Base-by-base conservation (phyloP, 2,888 invertebrate species). In the Dioctria linearis region DNA sequence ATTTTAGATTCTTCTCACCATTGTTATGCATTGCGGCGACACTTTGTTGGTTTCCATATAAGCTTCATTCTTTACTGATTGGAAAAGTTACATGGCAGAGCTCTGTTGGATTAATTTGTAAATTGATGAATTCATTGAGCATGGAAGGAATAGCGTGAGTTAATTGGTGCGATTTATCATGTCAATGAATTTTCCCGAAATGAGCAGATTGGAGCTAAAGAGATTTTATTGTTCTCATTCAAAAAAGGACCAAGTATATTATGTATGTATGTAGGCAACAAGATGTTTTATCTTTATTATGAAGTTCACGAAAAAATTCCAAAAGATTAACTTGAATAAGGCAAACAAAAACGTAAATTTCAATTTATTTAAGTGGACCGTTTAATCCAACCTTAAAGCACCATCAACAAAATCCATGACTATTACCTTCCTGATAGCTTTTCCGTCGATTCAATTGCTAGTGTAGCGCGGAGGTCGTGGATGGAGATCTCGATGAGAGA, bases 371-470 rank as follows among this genome's bases (percentile, higher is more conserved):
- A 69, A 69, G 51, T 49, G 69, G 51, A 8, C 25, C 11, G 37
- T n/a, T 69, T 49, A 69, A 49, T 49, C 51, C 37, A 39, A 37
- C 11, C 43, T 69, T 69, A 69, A 51, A 37, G 39, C 51, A 11
- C 37, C 54, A 51, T 69, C 51, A 69, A 69, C 49, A 39, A 69
- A 69, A 69, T 69, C 69, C 69, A 69, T 39, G 39, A 11, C 49
- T 39, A 51, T 51, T 69, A 51, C 69, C 5, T 69, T 69, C 25
- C 25, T 5, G 67, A 67, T 67, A 42, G 25, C 6, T 46, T 46
- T 46, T 46, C 37, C 69, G 25, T 51, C 37, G 51, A 54, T 43
- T 25, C 37, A 9, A 49, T 40, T 57, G 57, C 57, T 54, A 39
- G 66, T 42, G 25, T 59, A 25, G 25, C 25, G 25, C 25, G 2